Evolutionary conservation across 2,113 vertebrate species (phyloP), one percentile per base, ranked within the genome.

Genomic region (Gavialis gangeticus): DNA sequence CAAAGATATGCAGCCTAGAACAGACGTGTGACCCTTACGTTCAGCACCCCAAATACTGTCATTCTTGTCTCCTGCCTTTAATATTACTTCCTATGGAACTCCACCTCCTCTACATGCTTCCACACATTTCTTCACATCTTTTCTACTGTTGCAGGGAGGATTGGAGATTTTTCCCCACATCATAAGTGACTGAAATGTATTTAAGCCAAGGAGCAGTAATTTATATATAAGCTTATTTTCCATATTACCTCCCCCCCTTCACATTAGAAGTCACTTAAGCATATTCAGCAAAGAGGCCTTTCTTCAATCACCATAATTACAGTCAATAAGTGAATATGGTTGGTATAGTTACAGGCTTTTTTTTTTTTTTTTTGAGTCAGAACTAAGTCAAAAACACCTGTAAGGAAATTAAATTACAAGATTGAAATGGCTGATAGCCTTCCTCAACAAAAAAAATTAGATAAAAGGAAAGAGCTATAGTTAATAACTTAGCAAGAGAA

Each of bases 181-280:
- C n/a, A n/a, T 34, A 21, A 69, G 66, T 24, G 11, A 71, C 67
- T 21, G 37, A 89, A 64, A 6, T 5, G 54, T 10, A 58, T 73
- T 91, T n/a, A 19, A 56, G 6, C 63, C 92, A 64, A 93, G 56
- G 86, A 71, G 69, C 64, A 86, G 34, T 58, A 82, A 91, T 84
- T 67, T 63, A 84, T 28, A 66, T 67, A 71, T 85, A 17, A 30
- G 66, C 21, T 1, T 79, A 84, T 90, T 93, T 93, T 84, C 83
- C 54, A 30, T 30, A 76, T 1, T 91, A 66, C 73, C 94, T 58
- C 92, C 84, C 81, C 82, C 46, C 69, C 77, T 97, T 94, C 91
- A 88, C 18, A 85, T 58, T 83, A 86, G 69, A 79, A 96, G 93
- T 63, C 58, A 75, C 85, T 87, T 84, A 91, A 84, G 84, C 81